Base-by-base conservation (phyloP, 2,888 invertebrate species). In the Acanthosepion pharaonis region DNA sequence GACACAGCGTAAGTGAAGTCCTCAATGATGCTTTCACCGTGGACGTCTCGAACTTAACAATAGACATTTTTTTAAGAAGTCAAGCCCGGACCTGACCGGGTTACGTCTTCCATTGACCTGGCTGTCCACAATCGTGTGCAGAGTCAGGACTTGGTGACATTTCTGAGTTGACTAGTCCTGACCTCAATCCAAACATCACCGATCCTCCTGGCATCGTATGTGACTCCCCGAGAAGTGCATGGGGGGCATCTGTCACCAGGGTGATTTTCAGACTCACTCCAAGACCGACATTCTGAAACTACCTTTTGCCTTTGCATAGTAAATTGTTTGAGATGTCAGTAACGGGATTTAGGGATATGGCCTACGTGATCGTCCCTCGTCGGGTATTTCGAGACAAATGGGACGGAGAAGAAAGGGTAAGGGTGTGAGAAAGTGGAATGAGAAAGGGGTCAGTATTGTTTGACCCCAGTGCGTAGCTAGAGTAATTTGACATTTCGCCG, bases 401-500 rank as follows among this genome's bases (percentile, higher is more conserved):
- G n/a, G 78, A 33, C 78, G n/a, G 78, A 33, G 15, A 33, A 15
- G n/a, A 78, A 33, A n/a, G 15, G n/a, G 78, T 4, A 15, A 18
- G n/a, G n/a, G 18, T 11, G n/a, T 23, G 78, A 15, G 78, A 33
- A 42, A 42, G 11, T n/a, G 78, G 78, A 78, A 78, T n/a, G 78
- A 78, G 78, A 78, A n/a, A n/a, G n/a, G 11, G 78, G 78, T n/a
- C 78, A 78, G 78, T n/a, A 33, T 78, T 78, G 33, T 78, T 78
- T 78, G n/a, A 33, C 78, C 78, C 78, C 78, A n/a, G 18, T n/a
- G 78, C 78, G n/a, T 78, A 78, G 78, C 20, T 33, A 33, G 78
- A 78, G 78, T n/a, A 78, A 78, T 78, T 78, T 78, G 78, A 78
- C 78, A 33, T 78, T n/a, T 78, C 78, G n/a, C n/a, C 78, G 78